Evolutionary conservation across 92 coral and sea anemone species (phyloP), one percentile per base, ranked within the genome.

Genomic region (Diadumene lineata): DNA sequence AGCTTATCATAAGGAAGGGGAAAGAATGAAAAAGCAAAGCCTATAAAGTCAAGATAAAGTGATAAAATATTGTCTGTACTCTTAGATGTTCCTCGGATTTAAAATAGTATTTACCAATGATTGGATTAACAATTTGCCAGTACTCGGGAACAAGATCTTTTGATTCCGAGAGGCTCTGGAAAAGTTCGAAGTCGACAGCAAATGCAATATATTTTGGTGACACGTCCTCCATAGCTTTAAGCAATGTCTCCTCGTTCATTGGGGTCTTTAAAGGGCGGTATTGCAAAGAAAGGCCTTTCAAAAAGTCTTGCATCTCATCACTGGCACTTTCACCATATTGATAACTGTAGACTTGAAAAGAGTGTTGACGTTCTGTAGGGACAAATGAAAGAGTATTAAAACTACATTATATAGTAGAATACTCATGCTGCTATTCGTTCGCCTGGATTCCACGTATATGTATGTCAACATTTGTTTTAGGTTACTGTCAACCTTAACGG

Each of bases 321-420:
- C 11, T 11, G 18, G 77, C 1, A 50, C 38, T 61, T 34, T 32
- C 34, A 11, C 56, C 32, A 18, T 32, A 34, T 27, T 72, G 66
- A 26, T 72, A 72, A 1, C 33, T 55, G 60, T 72, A 72, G 0
- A 72, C 77, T 48, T 32, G 66, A 9, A 56, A 11, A 56, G 55
- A 29, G 9, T 56, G 25, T 31, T n/a, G 50, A 16, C 23, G 24
- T 17, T 72, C 34, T 56, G 66, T 72, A 56, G 48, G 27, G 57
- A 11, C 11, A 23, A 23, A 65, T 72, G 50, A 19, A 19, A 72
- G n/a, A 56, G 22, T 1, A 61, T 22, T 61, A 61, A 7, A 33
- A n/a, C 4, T 22, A 61, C 26, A n/a, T n/a, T n/a, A n/a, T n/a
- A n/a, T n/a, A n/a, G n/a, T n/a, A n/a, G n/a, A n/a, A n/a, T n/a